A percentile compares a stretch with the other conserved stretches of the same genome.
Conservation (phyloP, 1,140 invertebrate genomes). For the Daktulosphaira vitifoliae region DNA sequence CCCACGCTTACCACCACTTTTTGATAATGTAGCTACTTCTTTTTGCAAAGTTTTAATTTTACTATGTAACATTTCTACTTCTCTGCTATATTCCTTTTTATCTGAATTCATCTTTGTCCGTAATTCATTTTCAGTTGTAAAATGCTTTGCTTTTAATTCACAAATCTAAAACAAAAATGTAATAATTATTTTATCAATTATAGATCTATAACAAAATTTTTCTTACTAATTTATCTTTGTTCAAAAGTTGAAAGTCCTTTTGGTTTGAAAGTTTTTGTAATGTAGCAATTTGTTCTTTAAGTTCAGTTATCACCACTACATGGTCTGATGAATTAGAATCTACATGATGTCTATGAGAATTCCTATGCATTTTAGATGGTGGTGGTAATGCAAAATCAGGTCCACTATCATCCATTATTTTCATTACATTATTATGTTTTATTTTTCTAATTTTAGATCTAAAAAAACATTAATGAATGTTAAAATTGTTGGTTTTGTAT, state of each 20-base stretch:
- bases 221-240: conserved; percentile 82
- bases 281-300: conserved; percentile 86
- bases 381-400: conserved; percentile 36
- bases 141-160: conserved; percentile 84
- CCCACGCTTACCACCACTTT: conserved; percentile 60
- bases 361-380: conserved; percentile 37
- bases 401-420: conserved; percentile 18
- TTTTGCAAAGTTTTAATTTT: conserved; percentile 69
- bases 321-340: conserved; percentile 87
- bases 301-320: conserved; percentile 84
- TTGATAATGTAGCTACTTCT: conserved; percentile 75
- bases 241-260: conserved; percentile 77
- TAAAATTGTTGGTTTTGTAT: too few species aligned
- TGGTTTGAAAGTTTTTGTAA: conserved; percentile 78
- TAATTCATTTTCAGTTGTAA: conserved; percentile 75
- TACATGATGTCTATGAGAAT: conserved; percentile 43
- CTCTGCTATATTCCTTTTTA: conserved; percentile 71
- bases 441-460: conserved; percentile 46
- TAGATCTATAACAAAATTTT: neutral
- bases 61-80: conserved; percentile 65
- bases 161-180: conserved; percentile 61
- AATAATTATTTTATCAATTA: neutral
- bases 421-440: conserved; percentile 22
- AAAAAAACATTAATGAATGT: neutral
- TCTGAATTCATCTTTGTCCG: conserved; percentile 72